These are phyloP conservation scores for Sylvicola cinctus DNA, from an alignment of 2,888 invertebrate species.

Conservation along the genomic window DNA sequence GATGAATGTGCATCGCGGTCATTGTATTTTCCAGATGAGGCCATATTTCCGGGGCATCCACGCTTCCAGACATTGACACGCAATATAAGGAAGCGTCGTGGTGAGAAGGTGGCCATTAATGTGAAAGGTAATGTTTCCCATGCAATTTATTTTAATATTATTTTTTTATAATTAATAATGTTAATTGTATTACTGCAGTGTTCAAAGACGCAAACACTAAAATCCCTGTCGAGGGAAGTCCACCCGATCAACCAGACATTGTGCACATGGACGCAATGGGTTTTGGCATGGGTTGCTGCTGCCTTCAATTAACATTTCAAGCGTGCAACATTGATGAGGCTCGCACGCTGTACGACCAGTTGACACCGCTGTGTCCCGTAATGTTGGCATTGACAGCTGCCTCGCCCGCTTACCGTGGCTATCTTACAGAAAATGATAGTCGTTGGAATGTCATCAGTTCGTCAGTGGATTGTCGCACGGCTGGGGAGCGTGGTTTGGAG, in stretches of 20 bases:
- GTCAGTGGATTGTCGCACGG: constrained; percentile 88
- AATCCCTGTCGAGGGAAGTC: constrained; percentile 63
- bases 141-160: no score
- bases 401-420: constrained; percentile 84
- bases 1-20: constrained; percentile 58
- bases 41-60: constrained; percentile 88
- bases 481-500: constrained; percentile 68
- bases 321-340: constrained; percentile 95
- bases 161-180: no score
- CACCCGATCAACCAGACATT: constrained; percentile 63
- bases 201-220: constrained; percentile 75
- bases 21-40: constrained; percentile 85
- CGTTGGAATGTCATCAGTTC: constrained; percentile 95
- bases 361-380: constrained; percentile 91
- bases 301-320: constrained; percentile 88
- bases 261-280: constrained; percentile 99
- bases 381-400: constrained; percentile 95
- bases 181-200: constrained; percentile 45
- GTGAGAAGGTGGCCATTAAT: constrained; percentile 91
- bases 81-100: constrained; percentile 79
- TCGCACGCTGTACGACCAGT: constrained; percentile 85
- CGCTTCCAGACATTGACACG: constrained; percentile 80
- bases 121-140: constrained; percentile 92
- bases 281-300: constrained; percentile 98
- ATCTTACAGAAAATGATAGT: constrained; percentile 87